Base-by-base conservation (phyloP, 2,888 invertebrate species). In the Scaptodrosophila latifasciaeformis region DNA sequence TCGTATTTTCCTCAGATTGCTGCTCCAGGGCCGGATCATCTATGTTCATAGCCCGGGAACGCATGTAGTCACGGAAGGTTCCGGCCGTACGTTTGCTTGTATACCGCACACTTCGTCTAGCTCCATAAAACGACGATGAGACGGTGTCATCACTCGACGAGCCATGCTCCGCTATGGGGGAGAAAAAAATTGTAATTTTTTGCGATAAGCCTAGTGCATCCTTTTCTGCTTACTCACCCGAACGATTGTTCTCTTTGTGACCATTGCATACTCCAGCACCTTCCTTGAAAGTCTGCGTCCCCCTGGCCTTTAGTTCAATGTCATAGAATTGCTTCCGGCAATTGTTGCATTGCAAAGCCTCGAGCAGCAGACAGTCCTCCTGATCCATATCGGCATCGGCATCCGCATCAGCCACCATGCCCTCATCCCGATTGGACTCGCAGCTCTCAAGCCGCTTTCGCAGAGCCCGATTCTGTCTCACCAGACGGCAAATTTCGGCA, bases 11-110 rank as follows among this genome's bases (percentile, higher is more conserved):
- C 46, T 82, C 82, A 27, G 81, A 82, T 37, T 81, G 80, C 39
- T 85, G 82, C 53, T 77, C 82, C 51, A 82, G 55, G 3, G 79
- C 70, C 5, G 82, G 72, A 70, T 85, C 83, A 57, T 85, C 83
- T 44, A 84, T 85, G 40, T 82, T 80, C 82, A 84, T 84, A 18
- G 82, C 76, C 47, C 86, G 82, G 12, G 86, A 85, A 18, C 85
- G 83, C 83, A 86, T 84, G 51, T 86, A 86, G 49, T 86, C 86
- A 42, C 83, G 70, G 53, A 86, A 86, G 29, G 85, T 86, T 24
- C 86, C 85, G n/a, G 86, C 75, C 35, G 86, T 86, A 35, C 85
- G 80, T 63, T 86, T 86, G 69, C 86, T 86, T n/a, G 86, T 86
- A 52, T 86, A 86, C 30, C 85, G 85, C 54, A 85, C 84, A 65